Base-by-base conservation (phyloP, 2,797 vertebrate genomes). In the Perdix hodgsoniae region DNA sequence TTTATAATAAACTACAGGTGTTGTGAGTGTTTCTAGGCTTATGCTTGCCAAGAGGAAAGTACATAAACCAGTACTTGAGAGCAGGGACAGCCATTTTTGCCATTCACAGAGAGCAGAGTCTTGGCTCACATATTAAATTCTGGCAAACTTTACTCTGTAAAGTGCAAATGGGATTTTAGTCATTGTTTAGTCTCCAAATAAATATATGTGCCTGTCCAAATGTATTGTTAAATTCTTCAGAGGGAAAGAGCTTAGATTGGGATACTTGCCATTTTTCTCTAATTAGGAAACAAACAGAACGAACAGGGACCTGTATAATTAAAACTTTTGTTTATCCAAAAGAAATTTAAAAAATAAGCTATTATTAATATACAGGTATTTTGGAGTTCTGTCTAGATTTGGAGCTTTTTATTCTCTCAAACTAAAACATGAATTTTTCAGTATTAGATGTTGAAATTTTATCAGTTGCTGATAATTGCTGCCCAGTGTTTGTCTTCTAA, bases 241-340 rank as follows among this genome's bases (percentile, higher is more conserved):
- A 97, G 94, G 57, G 89, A 96, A 95, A 72, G 77, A 80, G 67
- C 94, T 97, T 90, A 89, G 91, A 91, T 75, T 97, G 96, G 95
- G 96, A 97, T 83, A 66, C 75, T 96, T 97, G 95, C 94, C 96
- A 97, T 97, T 98, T 98, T 97, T 94, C 76, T 93, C 95, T 97
- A 97, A 97, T 97, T 97, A 97, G 96, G 91, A 96, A 97, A 95
- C 92, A 97, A 98, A 95, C 88, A 96, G 93, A 95, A 90, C 88
- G 88, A 89, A 73, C 73, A 79, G 10, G 65, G 85, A 88, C 49
- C 87, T 97, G 72, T 95, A 97, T 97, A 97, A 98, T 97, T 97
- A 97, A 97, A 97, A 96, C 45, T 61, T 96, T 97, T 96, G 93
- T 96, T 97, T 94, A 88, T 89, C 50, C 73, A 94, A 79, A 75